A percentile compares a stretch with the other conserved stretches of the same genome.
phyloP scores from a whole-genome alignment of 2,797 vertebrate species.

The Anniella stebbinsi region DNA sequence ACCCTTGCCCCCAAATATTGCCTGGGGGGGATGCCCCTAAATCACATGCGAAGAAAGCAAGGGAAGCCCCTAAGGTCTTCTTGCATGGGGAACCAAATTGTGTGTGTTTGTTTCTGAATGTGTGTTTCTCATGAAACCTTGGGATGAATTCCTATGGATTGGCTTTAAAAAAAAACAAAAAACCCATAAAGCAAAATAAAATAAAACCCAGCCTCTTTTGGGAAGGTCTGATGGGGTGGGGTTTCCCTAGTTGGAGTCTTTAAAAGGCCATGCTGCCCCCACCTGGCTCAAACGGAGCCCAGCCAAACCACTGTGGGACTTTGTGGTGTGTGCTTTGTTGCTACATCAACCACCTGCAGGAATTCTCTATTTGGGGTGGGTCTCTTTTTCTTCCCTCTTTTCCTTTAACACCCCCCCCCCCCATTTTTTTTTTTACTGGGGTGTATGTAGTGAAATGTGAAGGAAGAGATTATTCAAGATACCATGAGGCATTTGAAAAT shows the following conservation, averaged over 20 bases:
- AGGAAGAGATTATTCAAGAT: background rate
- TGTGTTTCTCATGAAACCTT: background rate
- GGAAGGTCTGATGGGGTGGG: slow-evolving; percentile 67
- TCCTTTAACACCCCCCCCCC: background rate
- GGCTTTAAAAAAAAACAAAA: too few species aligned
- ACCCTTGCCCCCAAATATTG: background rate
- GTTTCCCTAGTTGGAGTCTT: slow-evolving; percentile 60
- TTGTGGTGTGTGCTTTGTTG: background rate
- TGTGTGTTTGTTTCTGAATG: background rate
- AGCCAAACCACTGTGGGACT: slow-evolving; percentile 7
- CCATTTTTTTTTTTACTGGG: background rate
- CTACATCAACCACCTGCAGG: slow-evolving; percentile 35
- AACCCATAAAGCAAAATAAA: background rate
- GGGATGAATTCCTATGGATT: slow-evolving; percentile 62
- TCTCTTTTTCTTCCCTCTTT: background rate
- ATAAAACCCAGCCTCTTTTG: slow-evolving; percentile 51
- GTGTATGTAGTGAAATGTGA: background rate
- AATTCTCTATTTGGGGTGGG: slow-evolving; percentile 28
- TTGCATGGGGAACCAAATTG: background rate
- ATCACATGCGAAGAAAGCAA: background rate
- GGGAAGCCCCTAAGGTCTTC: background rate
- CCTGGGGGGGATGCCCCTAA: background rate
- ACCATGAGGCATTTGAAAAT: background rate
- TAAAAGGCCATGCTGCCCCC: slow-evolving; percentile 64
- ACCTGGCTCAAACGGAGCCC: slow-evolving; percentile 45